Evolutionary conservation across 1,140 invertebrate species (phyloP).

Genomic region (Zaprionus vittiger): DNA sequence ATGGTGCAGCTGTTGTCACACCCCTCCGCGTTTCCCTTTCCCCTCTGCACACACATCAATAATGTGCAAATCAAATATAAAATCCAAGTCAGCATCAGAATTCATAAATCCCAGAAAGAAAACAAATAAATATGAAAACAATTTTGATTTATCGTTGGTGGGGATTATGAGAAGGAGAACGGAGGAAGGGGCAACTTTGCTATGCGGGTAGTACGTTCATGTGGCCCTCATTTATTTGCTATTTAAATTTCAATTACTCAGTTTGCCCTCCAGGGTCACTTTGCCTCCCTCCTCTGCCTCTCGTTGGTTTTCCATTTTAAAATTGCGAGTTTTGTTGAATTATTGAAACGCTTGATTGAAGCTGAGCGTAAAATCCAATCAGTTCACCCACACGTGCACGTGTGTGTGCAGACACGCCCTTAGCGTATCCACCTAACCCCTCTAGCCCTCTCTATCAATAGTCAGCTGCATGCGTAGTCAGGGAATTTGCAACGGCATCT

Average conservation of each 20-base stretch:
- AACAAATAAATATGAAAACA: conserved; percentile 31
- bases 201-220: not conserved
- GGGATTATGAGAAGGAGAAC: not conserved
- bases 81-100: conserved; percentile 41
- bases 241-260: conserved; percentile 79
- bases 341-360: conserved; percentile 74
- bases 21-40: too few species aligned
- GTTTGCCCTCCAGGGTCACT: not conserved
- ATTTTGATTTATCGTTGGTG: conserved; percentile 47
- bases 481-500: conserved; percentile 54
- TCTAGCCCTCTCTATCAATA: not conserved
- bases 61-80: conserved; percentile 44
- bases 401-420: not conserved
- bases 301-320: conserved; percentile 28
- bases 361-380: conserved; percentile 70
- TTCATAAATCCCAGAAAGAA: conserved; percentile 22
- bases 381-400: conserved; percentile 30
- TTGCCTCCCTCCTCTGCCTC: not conserved
- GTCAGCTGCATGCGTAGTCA: conserved; percentile 26
- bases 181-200: not conserved
- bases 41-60: conserved; percentile 29
- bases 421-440: not conserved
- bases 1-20: conserved; percentile 1
- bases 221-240: conserved; percentile 60
- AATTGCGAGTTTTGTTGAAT: conserved; percentile 57